Conservation (phyloP, 2,888 invertebrate genomes). For the Odontocerum albicorne region DNA sequence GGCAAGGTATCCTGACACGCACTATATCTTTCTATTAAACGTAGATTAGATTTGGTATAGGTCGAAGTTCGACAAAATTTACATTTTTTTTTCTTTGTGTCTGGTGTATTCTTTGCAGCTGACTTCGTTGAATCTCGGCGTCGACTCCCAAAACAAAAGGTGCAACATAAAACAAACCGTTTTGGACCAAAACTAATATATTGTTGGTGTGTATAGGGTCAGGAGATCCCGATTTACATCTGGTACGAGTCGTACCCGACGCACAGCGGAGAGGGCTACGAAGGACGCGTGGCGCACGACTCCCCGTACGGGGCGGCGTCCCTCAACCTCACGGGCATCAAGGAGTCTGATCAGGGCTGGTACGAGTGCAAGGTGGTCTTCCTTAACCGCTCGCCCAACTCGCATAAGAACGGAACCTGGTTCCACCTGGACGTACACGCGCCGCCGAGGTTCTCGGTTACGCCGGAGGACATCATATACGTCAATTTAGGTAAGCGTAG, state of each 20-base stretch:
- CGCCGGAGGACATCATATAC: conserved; percentile 94
- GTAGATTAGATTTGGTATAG: no score
- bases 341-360: conserved; percentile 95
- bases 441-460: conserved; percentile 92
- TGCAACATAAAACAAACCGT: no score
- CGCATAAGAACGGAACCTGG: conserved; percentile 95
- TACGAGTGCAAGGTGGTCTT: conserved; percentile 95
- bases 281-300: conserved; percentile 85
- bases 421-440: conserved; percentile 98
- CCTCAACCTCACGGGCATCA: conserved; percentile 93
- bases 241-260: conserved; percentile 98
- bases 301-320: conserved; percentile 90
- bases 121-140: no score
- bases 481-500: conserved; percentile 75
- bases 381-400: conserved; percentile 90
- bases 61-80: no score
- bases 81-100: no score
- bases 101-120: no score
- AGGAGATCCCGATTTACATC: conserved; percentile 96
- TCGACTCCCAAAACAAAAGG: no score
- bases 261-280: conserved; percentile 93
- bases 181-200: background rate
- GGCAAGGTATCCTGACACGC: no score
- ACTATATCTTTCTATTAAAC: no score
- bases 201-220: conserved; percentile 66